These are phyloP conservation scores for Allygus modestus DNA, from an alignment of 2,888 invertebrate genomes.

Conservation along the genomic window DNA sequence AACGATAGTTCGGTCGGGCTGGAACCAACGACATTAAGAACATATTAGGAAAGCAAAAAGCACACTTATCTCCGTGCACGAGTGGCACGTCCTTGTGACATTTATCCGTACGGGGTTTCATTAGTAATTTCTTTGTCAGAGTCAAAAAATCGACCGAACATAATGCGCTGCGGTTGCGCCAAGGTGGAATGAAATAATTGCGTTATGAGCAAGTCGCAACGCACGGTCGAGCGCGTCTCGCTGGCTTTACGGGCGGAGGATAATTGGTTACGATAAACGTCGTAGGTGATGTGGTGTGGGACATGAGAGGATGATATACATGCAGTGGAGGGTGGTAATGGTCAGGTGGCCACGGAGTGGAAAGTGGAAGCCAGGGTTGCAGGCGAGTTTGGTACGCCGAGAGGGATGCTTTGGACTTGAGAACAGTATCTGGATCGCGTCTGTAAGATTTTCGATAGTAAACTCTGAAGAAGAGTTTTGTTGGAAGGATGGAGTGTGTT, in stretches of 20 bases:
- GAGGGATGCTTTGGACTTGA: too few relatives aligned
- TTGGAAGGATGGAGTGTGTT: too few relatives aligned
- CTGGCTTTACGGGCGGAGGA: neutral
- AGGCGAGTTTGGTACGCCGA: too few relatives aligned
- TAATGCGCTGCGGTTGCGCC: slow-evolving; percentile 53
- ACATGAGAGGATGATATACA: neutral
- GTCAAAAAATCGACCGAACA: slow-evolving; percentile 50
- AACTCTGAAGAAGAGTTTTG: too few relatives aligned
- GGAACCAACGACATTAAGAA: slow-evolving; percentile 47
- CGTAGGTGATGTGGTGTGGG: slow-evolving; percentile 5
- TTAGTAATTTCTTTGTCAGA: slow-evolving; percentile 56
- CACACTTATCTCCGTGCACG: slow-evolving; percentile 54
- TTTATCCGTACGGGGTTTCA: slow-evolving; percentile 52
- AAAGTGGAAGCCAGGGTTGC: too few relatives aligned
- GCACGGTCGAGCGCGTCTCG: slow-evolving; percentile 46
- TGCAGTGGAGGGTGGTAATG: too few relatives aligned
- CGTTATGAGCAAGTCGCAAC: slow-evolving; percentile 46
- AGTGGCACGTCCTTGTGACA: slow-evolving; percentile 52
- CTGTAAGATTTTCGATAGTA: too few relatives aligned
- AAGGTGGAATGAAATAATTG: slow-evolving; percentile 56
- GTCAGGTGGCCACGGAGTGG: too few relatives aligned
- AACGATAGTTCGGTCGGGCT: neutral
- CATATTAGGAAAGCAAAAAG: slow-evolving; percentile 56
- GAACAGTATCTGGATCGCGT: too few relatives aligned
- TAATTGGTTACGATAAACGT: slow-evolving; percentile 46